Conservation (phyloP, 2,113 vertebrate genomes). For the Neofelis nebulosa region DNA sequence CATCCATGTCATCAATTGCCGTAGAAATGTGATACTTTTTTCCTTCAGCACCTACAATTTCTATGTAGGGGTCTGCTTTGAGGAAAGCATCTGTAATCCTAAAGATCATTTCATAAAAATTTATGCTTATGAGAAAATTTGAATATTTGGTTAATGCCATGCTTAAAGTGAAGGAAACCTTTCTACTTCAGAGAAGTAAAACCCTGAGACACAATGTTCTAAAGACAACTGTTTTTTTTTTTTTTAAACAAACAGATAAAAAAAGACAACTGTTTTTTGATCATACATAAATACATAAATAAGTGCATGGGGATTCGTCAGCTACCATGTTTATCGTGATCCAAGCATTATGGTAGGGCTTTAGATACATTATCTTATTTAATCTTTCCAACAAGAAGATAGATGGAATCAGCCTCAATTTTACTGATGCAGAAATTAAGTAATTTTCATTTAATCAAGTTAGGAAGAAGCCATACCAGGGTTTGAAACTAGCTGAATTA, state of each 20-base stretch:
- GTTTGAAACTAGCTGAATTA: constrained; percentile 38
- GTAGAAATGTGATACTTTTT: constrained; percentile 88
- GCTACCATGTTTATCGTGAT: neutral
- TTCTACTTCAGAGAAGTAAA: constrained; percentile 42
- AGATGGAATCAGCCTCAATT: neutral
- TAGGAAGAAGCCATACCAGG: neutral
- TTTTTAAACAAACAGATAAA: neutral
- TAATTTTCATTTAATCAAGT: constrained; percentile 45
- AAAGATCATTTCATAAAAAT: constrained; percentile 51
- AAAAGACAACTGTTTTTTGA: neutral
- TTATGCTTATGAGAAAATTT: constrained; percentile 25
- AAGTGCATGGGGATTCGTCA: neutral
- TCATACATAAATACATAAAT: neutral
- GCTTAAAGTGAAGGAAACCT: neutral
- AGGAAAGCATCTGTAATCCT: constrained; percentile 96
- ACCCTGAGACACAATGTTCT: neutral
- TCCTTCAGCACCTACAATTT: constrained; percentile 86
- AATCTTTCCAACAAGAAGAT: neutral
- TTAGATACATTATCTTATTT: neutral
- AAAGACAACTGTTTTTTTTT: neutral
- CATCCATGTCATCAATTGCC: constrained; percentile 96
- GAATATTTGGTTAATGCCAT: constrained; percentile 2
- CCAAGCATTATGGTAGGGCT: neutral
- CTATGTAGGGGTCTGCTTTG: constrained; percentile 90
- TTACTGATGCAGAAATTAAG: neutral